phyloP scores from a whole-genome alignment of 1,140 invertebrate genomes.

The Bombus sibiricus region DNA sequence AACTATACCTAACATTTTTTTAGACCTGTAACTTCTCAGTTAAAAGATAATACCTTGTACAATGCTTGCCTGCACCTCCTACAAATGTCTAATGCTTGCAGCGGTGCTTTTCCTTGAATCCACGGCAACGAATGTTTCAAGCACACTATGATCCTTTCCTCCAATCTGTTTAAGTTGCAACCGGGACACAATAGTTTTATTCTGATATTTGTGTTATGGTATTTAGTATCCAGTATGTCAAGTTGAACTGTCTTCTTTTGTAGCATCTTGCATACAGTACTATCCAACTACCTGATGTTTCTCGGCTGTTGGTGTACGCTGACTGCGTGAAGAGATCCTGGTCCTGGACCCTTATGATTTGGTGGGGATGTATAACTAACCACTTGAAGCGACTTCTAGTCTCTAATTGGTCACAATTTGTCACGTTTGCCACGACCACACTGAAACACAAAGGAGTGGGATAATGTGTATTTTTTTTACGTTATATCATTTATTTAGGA shows the following conservation, averaged over 20 bases:
- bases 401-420: conserved; percentile 25
- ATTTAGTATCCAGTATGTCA: neutral
- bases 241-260: neutral
- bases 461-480: neutral
- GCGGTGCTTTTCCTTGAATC: neutral
- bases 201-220: neutral
- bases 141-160: neutral
- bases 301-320: neutral
- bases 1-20: neutral
- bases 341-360: neutral
- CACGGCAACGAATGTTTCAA: conserved; percentile 5
- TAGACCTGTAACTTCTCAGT: neutral
- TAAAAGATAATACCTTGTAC: conserved; percentile 28
- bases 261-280: neutral
- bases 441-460: neutral
- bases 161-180: too few species aligned
- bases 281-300: neutral
- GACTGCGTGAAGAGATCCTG: neutral
- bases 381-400: neutral
- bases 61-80: neutral
- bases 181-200: neutral
- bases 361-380: conserved; percentile 17
- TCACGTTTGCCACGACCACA: too few species aligned
- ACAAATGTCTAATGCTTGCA: conserved; percentile 10
- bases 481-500: neutral